Base-by-base conservation (phyloP, 2,888 invertebrate species). In the Mesoligia furuncula region DNA sequence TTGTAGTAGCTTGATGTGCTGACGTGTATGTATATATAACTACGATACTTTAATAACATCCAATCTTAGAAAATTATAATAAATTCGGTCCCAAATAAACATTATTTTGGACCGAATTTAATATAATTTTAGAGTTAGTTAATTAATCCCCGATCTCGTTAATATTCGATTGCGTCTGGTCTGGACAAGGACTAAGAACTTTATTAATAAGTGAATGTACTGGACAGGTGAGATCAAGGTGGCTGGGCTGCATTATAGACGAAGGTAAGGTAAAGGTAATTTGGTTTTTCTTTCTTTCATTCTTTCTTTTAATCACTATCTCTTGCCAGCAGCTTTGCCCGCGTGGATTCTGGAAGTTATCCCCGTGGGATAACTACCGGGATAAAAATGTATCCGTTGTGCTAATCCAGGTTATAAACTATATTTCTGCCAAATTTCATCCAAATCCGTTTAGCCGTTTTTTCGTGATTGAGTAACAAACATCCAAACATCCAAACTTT, bases 131-230 rank as follows among this genome's bases (percentile, higher is more conserved):
- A 62, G 48, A 27, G 67, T 66, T 67, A 72, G 73, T 31, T 31
- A 31, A 31, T 64, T 39, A 66, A 87, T 89, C 61, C 90, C 91
- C 69, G 81, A 87, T 36, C 90, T 92, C n/a, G 78, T 86, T 77
- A 81, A 81, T 78, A 84, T 85, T 85, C 67, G 78, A 81, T 78
- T 13, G 24, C 17, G 78, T 81, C 75, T 81, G 70, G 79, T 74
- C 73, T 78, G 73, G 75, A 75, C 72, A 31, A 24, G 5, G n/a
- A 57, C 65, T 45, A 75, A 73, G 75, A 81, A 80, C 61, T 69
- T 84, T 73, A 59, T 67, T 75, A 73, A 66, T 39, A 71, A 80
- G 76, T 64, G 76, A 80, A 84, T 72, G 76, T 73, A 62, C 77
- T 48, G 62, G 54, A n/a, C 64, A 70, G 76, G 70, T 73, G 68